These are phyloP conservation scores for Eurosta solidaginis DNA, from an alignment of 1,140 invertebrate genomes.

Conservation along the genomic window DNA sequence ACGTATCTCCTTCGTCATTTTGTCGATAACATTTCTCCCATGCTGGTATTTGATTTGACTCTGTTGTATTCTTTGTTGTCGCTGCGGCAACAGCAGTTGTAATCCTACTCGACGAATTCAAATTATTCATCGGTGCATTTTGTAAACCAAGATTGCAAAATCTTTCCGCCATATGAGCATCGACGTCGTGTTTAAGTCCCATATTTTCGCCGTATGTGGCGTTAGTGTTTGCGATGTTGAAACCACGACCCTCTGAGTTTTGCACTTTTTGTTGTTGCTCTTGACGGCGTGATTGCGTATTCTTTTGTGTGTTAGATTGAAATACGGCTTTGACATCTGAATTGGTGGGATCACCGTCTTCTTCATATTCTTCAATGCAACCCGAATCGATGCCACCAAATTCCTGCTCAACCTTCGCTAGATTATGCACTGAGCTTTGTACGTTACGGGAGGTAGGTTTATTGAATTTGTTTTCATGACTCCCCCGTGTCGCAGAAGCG, in stretches of 20 bases:
- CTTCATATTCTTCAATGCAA: constrained; percentile 47
- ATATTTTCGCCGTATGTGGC: constrained; percentile 43
- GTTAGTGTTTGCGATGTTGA: constrained; percentile 33
- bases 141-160: constrained; percentile 63
- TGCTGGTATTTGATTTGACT: constrained; percentile 41
- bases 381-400: constrained; percentile 47
- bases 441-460: constrained; percentile 28
- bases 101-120: constrained; percentile 33
- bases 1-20: constrained; percentile 73
- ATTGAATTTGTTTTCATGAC: constrained; percentile 25
- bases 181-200: constrained; percentile 63
- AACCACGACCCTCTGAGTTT: constrained; percentile 30
- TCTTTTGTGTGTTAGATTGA: constrained; percentile 23
- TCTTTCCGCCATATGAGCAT: constrained; percentile 62
- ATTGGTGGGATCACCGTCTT: constrained; percentile 43
- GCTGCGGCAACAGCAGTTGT: constrained; percentile 20
- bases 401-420: background rate
- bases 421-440: background rate
- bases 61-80: constrained; percentile 34
- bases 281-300: background rate
- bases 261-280: background rate
- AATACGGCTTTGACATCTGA: constrained; percentile 32
- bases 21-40: constrained; percentile 68
- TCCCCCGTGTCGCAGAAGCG: too few relatives aligned
- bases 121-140: constrained; percentile 33